Evolutionary conservation across 2,888 invertebrate genomes (phyloP), one percentile per base, ranked within the genome.

Genomic region (Limenitis camilla): DNA sequence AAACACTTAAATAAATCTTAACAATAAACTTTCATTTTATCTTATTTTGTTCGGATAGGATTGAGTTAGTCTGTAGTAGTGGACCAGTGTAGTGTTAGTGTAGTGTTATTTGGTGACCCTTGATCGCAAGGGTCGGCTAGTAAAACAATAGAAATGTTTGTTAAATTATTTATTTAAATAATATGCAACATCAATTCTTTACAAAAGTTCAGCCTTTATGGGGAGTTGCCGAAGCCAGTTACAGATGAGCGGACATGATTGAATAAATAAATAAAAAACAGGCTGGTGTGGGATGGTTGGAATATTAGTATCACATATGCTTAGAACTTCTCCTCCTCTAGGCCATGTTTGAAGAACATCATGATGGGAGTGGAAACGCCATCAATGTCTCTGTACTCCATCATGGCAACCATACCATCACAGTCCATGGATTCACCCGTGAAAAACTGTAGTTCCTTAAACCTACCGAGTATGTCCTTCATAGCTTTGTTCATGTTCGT

Each of bases 341-440:
- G 91, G 60, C 97, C 98, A 69, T 98, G 97, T 86, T 97, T 98
- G 89, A 96, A 96, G 88, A 97, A 96, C 94, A 97, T 96, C 78
- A 98, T 89, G 65, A 96, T 92, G 46, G 98, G 98, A 47, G 93
- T 90, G 62, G 92, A 92, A 4, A 91, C 89, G 46, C 94, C 96
- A 65, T 95, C 91, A 55, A 95, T 92, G 58, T 97, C 97, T 76
- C 96, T 92, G 84, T 97, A 98, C 80, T 97, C 97, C 85, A 96
- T 90, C 76, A 98, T 90, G 57, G 93, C 96, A n/a, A 98, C 94
- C 92, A 96, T 93, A 63, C 96, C 97, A 63, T 97, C 97, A 59
- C 94, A 92, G 71, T 96, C 96, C 95, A 96, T 96, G 9, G 95
- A 94, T 87, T 96, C 96, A 28, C 97, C 97, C 60, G 92, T 92